Evolutionary conservation across 2,888 invertebrate genomes (phyloP), one percentile per base, ranked within the genome.

Genomic region (Andrena dorsata): DNA sequence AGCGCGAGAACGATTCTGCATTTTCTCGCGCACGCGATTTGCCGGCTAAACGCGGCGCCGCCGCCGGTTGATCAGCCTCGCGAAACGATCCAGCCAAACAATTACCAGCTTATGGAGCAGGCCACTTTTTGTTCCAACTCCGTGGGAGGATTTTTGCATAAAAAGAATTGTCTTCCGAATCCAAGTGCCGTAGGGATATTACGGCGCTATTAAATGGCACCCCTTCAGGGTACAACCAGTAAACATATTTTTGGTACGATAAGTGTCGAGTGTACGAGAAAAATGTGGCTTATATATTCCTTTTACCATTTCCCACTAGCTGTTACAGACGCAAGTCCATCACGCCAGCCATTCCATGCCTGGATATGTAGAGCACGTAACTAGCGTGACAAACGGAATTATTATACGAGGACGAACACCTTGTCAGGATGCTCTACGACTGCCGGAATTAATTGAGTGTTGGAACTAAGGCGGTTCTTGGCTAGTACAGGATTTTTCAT

Each of bases 291-390:
- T 8, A 47, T 13, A n/a, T 58, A 47, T 28, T 70, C 41, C n/a
- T n/a, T 28, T 28, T 26, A 41, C 28, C 20, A 28, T 32, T 23
- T 71, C 23, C 20, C 32, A 32, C 26, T 10, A 16, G 26, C 20
- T 7, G 20, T 20, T 13, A 8, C 5, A 28, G 61, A 64, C 65
- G 65, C 69, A 26, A 13, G 41, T 58, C 20, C 41, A 64, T 77
- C 69, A 81, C 75, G 69, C 69, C 61, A 51, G 71, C 58, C 51
- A 79, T 79, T 60, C 76, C 66, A 60, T 64, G 76, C 30, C 49
- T 86, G 89, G 88, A 85, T 89, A 90, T 91, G 88, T 92, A 88
- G 90, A 90, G 89, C 90, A 90, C 90, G 90, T 90, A 91, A 92
- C 91, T 89, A 88, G 88, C 88, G 86, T 86, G 89, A 90, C 89